phyloP scores from a whole-genome alignment of 2,797 vertebrate species.

The Sebastolobus alascanus region DNA sequence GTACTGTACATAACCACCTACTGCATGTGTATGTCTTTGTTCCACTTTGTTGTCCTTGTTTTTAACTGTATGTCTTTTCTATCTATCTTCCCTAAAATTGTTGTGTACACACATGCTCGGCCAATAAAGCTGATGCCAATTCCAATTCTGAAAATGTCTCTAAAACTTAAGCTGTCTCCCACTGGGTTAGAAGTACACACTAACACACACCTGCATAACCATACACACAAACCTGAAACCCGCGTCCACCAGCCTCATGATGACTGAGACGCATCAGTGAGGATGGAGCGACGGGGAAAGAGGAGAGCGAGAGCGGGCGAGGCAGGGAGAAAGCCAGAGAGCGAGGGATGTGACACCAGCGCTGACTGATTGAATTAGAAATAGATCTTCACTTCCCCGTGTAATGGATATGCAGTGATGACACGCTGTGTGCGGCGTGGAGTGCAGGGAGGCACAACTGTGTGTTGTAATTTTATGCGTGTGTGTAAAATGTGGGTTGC shows the following conservation, averaged over 20 bases:
- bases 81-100: no score
- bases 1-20: no score
- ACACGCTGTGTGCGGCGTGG: constrained; percentile 55
- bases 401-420: constrained; percentile 79
- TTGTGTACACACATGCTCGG: neutral
- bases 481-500: constrained; percentile 11
- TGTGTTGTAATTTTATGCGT: constrained; percentile 47
- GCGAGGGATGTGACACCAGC: constrained; percentile 70
- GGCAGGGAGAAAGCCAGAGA: constrained; percentile 43
- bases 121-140: neutral
- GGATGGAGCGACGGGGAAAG: constrained; percentile 51
- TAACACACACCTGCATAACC: constrained; percentile 5
- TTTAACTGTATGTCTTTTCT: no score
- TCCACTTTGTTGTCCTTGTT: no score
- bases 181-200: neutral
- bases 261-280: constrained; percentile 48
- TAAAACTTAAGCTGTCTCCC: constrained; percentile 5
- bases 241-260: constrained; percentile 21
- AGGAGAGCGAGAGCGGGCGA: constrained; percentile 8
- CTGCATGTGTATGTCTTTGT: no score
- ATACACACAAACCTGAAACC: constrained; percentile 33
- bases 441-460: constrained; percentile 43
- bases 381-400: constrained; percentile 74
- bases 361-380: constrained; percentile 81
- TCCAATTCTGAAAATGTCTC: constrained; percentile 1